These are phyloP conservation scores for Copidosoma floridanum DNA, from an alignment of 1,140 invertebrate genomes.

Conservation along the genomic window DNA sequence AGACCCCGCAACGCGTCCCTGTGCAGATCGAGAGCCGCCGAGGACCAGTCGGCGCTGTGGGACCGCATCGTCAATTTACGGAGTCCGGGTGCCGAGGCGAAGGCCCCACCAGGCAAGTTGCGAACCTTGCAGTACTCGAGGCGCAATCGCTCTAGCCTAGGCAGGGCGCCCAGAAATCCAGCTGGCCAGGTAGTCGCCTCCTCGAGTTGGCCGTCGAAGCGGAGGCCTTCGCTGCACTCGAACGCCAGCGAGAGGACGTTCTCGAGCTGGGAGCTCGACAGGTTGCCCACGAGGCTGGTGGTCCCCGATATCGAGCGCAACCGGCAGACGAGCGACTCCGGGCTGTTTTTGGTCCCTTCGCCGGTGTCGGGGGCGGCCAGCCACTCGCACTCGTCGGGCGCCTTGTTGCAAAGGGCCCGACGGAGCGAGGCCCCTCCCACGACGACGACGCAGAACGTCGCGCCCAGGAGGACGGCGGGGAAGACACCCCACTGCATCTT, in stretches of 20 bases:
- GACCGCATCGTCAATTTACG: constrained; percentile 82
- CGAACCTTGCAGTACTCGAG: constrained; percentile 90
- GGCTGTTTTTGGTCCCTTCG: constrained; percentile 63
- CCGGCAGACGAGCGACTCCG: constrained; percentile 76
- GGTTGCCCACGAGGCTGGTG: too few species aligned
- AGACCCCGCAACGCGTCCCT: constrained; percentile 75
- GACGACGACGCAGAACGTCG: constrained; percentile 66
- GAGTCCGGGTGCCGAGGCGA: constrained; percentile 76
- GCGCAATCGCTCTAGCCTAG: constrained; percentile 75
- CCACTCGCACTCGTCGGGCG: constrained; percentile 84
- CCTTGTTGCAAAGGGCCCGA: constrained; percentile 71
- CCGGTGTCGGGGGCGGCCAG: too few species aligned
- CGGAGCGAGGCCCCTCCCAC: constrained; percentile 69
- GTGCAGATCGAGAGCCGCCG: constrained; percentile 76
- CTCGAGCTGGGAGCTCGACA: too few species aligned
- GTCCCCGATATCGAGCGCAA: too few species aligned
- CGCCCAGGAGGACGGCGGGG: constrained; percentile 63
- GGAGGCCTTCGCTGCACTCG: constrained; percentile 80
- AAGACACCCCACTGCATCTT: constrained; percentile 45
- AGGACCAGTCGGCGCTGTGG: constrained; percentile 85
- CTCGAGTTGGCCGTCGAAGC: too few species aligned
- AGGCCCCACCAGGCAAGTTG: constrained; percentile 81
- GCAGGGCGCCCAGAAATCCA: too few species aligned
- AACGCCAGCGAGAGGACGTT: constrained; percentile 78
- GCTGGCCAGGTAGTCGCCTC: too few species aligned